Evolutionary conservation across 1,140 invertebrate species (phyloP).

Genomic region (Helicoverpa armigera): DNA sequence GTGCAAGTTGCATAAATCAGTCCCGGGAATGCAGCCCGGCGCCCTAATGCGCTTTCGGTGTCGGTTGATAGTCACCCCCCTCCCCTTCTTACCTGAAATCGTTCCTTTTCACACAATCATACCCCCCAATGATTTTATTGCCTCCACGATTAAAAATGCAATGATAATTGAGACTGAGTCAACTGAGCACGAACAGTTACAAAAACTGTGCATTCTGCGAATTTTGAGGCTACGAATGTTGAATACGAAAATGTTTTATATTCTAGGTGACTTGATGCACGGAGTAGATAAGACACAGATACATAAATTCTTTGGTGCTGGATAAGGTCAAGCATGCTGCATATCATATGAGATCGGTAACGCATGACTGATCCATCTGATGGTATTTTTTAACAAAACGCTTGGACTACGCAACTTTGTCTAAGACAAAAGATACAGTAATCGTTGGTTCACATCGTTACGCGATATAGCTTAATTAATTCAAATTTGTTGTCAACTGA

Average conservation of each 20-base stretch:
- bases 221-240: slow-evolving; percentile 31
- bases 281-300: slow-evolving; percentile 22
- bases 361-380: slow-evolving; percentile 29
- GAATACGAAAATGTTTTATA: slow-evolving; percentile 15
- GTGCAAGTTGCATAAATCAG: slow-evolving; percentile 83
- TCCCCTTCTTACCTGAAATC: slow-evolving; percentile 54
- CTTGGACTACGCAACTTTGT: background rate
- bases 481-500: slow-evolving; percentile 46
- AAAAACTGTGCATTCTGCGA: slow-evolving; percentile 30
- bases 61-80: slow-evolving; percentile 77
- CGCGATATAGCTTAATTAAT: slow-evolving; percentile 42
- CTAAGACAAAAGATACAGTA: slow-evolving; percentile 38
- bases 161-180: slow-evolving; percentile 29
- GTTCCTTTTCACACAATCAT: slow-evolving; percentile 48
- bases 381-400: slow-evolving; percentile 22
- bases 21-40: slow-evolving; percentile 75
- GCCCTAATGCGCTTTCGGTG: slow-evolving; percentile 85
- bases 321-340: background rate
- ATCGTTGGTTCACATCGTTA: slow-evolving; percentile 34
- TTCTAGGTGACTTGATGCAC: slow-evolving; percentile 46
- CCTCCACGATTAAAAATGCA: slow-evolving; percentile 35
- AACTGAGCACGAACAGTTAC: slow-evolving; percentile 5
- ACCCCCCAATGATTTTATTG: slow-evolving; percentile 44
- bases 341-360: slow-evolving; percentile 36
- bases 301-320: slow-evolving; percentile 11